phyloP scores from a whole-genome alignment of 2,797 vertebrate genomes.

The Huso huso region DNA sequence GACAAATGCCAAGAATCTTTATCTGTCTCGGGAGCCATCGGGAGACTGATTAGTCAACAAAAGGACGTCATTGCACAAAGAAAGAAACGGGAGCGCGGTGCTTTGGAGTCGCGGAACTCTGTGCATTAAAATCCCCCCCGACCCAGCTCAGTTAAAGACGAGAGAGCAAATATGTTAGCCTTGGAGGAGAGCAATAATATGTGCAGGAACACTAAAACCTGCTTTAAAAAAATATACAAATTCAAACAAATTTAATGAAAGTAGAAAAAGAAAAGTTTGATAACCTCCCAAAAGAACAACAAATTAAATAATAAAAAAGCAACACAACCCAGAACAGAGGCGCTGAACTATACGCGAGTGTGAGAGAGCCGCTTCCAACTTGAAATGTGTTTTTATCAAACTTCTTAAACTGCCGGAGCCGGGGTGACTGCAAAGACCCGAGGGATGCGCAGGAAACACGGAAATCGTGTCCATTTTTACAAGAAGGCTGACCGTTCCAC shows the following conservation, averaged over 20 bases:
- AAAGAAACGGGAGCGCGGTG: slow-evolving; percentile 59
- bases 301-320: too few species aligned
- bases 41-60: slow-evolving; percentile 92
- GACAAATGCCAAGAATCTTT: slow-evolving; percentile 87
- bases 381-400: neutral
- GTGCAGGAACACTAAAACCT: too few species aligned
- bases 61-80: slow-evolving; percentile 76
- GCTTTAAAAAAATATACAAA: slow-evolving; percentile 15
- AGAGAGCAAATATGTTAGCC: too few species aligned
- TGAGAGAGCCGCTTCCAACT: slow-evolving; percentile 3
- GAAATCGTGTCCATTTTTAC: slow-evolving; percentile 13
- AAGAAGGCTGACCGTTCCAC: slow-evolving; percentile 22
- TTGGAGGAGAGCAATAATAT: too few species aligned
- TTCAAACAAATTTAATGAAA: slow-evolving; percentile 14
- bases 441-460: slow-evolving; percentile 13
- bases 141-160: too few species aligned
- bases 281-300: neutral
- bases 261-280: too few species aligned
- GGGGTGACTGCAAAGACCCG: slow-evolving; percentile 1
- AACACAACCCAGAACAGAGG: too few species aligned
- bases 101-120: slow-evolving; percentile 20
- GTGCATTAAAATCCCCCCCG: too few species aligned
- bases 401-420: slow-evolving; percentile 5
- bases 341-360: neutral
- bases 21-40: slow-evolving; percentile 76